Evolutionary conservation across 2,888 invertebrate genomes (phyloP).

Genomic region (Dryocosmus kuriphilus): DNA sequence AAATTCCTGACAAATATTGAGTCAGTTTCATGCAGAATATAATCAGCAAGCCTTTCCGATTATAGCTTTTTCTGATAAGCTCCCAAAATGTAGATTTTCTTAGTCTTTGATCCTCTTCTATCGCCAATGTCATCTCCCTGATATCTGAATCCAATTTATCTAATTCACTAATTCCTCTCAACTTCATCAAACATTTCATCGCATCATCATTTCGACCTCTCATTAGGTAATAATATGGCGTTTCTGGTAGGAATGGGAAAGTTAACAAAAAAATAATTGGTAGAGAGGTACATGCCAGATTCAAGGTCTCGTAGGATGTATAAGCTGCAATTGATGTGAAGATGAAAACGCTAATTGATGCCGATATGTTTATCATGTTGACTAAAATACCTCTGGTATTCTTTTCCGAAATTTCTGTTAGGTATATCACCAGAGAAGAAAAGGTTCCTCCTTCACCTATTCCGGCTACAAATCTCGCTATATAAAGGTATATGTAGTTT

Average conservation of each 20-base stretch:
- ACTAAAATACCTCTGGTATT: slow-evolving; percentile 80
- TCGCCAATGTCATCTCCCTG: slow-evolving; percentile 79
- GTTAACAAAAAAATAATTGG: slow-evolving; percentile 80
- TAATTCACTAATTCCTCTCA: slow-evolving; percentile 77
- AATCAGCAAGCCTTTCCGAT: slow-evolving; percentile 81
- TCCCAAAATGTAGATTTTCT: slow-evolving; percentile 63
- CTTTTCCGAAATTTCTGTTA: slow-evolving; percentile 82
- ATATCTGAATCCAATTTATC: slow-evolving; percentile 80
- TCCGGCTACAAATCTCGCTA: slow-evolving; percentile 77
- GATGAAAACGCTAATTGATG: neutral
- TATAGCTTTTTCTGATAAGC: slow-evolving; percentile 78
- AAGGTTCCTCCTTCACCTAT: slow-evolving; percentile 77
- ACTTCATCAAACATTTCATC: slow-evolving; percentile 79
- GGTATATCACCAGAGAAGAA: slow-evolving; percentile 80
- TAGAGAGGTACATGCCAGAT: slow-evolving; percentile 79
- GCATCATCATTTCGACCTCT: slow-evolving; percentile 80
- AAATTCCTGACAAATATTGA: slow-evolving; percentile 82
- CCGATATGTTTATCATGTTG: neutral
- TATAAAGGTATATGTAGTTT: slow-evolving; percentile 67
- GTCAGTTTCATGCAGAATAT: slow-evolving; percentile 81
- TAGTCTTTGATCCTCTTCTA: slow-evolving; percentile 73
- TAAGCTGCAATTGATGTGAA: slow-evolving; percentile 75
- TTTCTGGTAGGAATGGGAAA: slow-evolving; percentile 83
- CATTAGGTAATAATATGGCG: slow-evolving; percentile 82
- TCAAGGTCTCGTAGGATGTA: slow-evolving; percentile 78